These are phyloP conservation scores for Unio pictorum DNA, from an alignment of 2,888 invertebrate species.

Conservation along the genomic window DNA sequence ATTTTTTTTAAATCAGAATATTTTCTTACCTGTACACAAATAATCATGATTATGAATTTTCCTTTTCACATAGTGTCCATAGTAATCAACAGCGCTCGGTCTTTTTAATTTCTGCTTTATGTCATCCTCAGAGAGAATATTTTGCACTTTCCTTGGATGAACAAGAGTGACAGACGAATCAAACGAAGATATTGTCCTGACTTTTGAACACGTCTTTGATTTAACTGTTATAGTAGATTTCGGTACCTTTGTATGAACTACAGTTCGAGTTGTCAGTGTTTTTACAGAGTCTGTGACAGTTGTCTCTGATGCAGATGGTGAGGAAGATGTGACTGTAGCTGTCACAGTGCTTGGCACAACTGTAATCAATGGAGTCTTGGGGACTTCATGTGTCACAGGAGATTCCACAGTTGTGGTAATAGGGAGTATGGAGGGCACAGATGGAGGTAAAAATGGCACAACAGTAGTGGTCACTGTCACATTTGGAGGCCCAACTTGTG, in stretches of 20 bases:
- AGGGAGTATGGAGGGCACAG: slow-evolving; percentile 5
- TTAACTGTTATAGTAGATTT: slow-evolving; percentile 6
- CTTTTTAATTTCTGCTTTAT: slow-evolving; percentile 60
- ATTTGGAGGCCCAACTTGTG: too few species aligned
- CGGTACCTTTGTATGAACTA: slow-evolving; percentile 1
- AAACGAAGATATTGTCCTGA: slow-evolving; percentile 24
- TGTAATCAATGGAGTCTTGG: slow-evolving; percentile 4
- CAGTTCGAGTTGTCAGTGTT: slow-evolving; percentile 2
- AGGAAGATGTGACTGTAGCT: slow-evolving; percentile 17
- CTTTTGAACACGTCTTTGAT: slow-evolving; percentile 5
- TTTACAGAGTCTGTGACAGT: background rate
- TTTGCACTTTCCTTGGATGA: slow-evolving; percentile 50
- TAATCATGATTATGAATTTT: slow-evolving; percentile 53
- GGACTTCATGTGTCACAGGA: slow-evolving; percentile 12
- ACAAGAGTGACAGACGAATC: slow-evolving; percentile 44
- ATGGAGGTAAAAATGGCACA: slow-evolving; percentile 5
- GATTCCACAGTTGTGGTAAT: slow-evolving; percentile 8
- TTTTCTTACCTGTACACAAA: slow-evolving; percentile 49
- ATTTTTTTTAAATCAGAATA: too few species aligned
- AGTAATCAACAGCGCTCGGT: slow-evolving; percentile 56
- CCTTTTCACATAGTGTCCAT: slow-evolving; percentile 49
- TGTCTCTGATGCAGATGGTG: slow-evolving; percentile 16
- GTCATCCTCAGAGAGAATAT: slow-evolving; percentile 56
- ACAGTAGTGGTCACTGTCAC: background rate
- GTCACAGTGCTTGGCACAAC: slow-evolving; percentile 15